A percentile compares a stretch with the other conserved stretches of the same genome.
These are phyloP conservation scores for Octodonta nipae DNA, from an alignment of 2,888 invertebrate genomes.

Conservation along the genomic window DNA sequence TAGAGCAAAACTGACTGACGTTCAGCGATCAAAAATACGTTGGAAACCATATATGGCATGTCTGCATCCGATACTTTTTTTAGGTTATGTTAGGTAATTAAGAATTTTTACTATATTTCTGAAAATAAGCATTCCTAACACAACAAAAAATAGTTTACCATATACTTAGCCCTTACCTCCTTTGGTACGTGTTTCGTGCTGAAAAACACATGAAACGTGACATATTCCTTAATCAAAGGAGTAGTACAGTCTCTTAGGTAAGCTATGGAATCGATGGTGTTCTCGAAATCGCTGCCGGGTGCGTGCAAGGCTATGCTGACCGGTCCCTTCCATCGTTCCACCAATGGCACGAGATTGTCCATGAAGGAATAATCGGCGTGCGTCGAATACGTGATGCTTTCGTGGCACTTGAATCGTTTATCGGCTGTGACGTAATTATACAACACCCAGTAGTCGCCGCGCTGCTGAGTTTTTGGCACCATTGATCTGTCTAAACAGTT, in stretches of 20 bases:
- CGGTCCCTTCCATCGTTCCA: constrained; percentile 78
- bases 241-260: constrained; percentile 66
- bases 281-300: constrained; percentile 68
- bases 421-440: constrained; percentile 73
- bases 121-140: too few species aligned
- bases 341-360: constrained; percentile 72
- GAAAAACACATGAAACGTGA: constrained; percentile 83
- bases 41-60: too few species aligned
- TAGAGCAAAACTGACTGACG: too few species aligned
- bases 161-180: constrained; percentile 34
- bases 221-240: constrained; percentile 59
- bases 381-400: constrained; percentile 80
- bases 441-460: constrained; percentile 64
- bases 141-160: too few species aligned
- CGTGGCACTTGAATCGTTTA: constrained; percentile 55
- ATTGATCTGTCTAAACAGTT: constrained; percentile 31
- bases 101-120: too few species aligned
- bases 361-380: constrained; percentile 86
- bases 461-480: constrained; percentile 32
- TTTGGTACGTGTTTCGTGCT: constrained; percentile 74
- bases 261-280: constrained; percentile 65
- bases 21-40: too few species aligned
- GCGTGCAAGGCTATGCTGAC: constrained; percentile 78
- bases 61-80: too few species aligned
- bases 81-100: too few species aligned